Conservation (phyloP, 2,113 vertebrate genomes). For the Anseranas semipalmata region DNA sequence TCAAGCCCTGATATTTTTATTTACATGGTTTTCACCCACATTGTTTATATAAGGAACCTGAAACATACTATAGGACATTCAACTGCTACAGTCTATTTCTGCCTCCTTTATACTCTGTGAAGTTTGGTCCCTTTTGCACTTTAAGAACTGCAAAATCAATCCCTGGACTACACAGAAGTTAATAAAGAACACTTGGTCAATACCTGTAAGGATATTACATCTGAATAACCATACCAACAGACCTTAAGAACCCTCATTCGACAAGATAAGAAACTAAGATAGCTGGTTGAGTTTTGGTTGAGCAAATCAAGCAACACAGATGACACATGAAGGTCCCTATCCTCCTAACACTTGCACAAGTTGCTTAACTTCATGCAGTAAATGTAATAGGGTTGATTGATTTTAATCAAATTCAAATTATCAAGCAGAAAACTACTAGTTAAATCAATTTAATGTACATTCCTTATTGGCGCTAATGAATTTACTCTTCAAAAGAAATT, state of each 20-base stretch:
- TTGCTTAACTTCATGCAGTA: background rate
- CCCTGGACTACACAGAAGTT: background rate
- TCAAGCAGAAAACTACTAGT: background rate
- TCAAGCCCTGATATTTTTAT: background rate
- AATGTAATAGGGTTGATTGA: background rate
- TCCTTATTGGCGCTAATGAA: background rate
- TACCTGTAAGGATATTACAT: background rate
- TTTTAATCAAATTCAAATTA: background rate
- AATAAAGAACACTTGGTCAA: background rate
- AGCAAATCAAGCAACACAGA: background rate
- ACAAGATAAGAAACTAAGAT: background rate
- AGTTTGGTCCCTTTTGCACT: background rate
- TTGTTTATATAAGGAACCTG: background rate
- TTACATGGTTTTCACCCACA: background rate
- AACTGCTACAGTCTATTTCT: background rate
- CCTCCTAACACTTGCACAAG: background rate
- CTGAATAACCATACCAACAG: background rate
- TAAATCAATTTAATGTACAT: background rate
- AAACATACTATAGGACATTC: background rate
- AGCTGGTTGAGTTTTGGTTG: background rate
- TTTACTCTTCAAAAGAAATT: background rate
- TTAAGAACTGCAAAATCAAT: background rate
- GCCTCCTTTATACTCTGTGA: background rate
- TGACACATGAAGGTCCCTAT: background rate
- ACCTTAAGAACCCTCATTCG: background rate